These are phyloP conservation scores for Antheraea pernyi DNA, from an alignment of 1,140 invertebrate species.

Conservation along the genomic window DNA sequence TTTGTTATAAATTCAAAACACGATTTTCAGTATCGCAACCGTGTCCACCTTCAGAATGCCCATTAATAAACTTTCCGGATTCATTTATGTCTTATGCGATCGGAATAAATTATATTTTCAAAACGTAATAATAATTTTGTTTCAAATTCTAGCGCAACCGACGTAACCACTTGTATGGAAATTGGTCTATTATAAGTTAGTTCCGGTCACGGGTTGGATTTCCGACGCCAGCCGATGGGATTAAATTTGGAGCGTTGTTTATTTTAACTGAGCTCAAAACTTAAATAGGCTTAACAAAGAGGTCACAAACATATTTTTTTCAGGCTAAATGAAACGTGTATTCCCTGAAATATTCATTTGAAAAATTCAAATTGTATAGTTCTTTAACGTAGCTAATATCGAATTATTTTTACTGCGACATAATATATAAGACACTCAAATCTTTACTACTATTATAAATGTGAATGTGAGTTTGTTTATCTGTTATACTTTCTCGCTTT, in stretches of 20 bases:
- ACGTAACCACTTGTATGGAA: conserved; percentile 14
- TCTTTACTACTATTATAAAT: too few species aligned
- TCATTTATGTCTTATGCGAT: conserved; percentile 44
- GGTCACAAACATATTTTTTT: neutral
- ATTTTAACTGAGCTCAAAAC: neutral
- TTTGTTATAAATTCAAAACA: conserved; percentile 40
- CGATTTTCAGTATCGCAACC: conserved; percentile 35
- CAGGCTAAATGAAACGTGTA: neutral
- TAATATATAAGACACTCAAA: too few species aligned
- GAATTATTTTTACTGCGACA: too few species aligned
- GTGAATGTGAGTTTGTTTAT: too few species aligned
- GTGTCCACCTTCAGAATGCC: conserved; percentile 43
- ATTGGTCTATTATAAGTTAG: conserved; percentile 24
- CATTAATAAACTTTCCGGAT: conserved; percentile 50
- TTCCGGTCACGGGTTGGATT: conserved; percentile 6
- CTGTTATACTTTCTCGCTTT: too few species aligned
- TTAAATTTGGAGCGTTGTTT: neutral
- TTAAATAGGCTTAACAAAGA: neutral
- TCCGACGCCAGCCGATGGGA: neutral
- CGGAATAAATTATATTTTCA: conserved; percentile 40
- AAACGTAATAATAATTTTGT: neutral
- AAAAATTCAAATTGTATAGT: neutral
- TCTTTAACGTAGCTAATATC: neutral
- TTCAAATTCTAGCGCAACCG: neutral
- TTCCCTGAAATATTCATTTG: neutral